Base-by-base conservation (phyloP, 1,140 invertebrate genomes). In the Venustaconcha ellipsiformis region DNA sequence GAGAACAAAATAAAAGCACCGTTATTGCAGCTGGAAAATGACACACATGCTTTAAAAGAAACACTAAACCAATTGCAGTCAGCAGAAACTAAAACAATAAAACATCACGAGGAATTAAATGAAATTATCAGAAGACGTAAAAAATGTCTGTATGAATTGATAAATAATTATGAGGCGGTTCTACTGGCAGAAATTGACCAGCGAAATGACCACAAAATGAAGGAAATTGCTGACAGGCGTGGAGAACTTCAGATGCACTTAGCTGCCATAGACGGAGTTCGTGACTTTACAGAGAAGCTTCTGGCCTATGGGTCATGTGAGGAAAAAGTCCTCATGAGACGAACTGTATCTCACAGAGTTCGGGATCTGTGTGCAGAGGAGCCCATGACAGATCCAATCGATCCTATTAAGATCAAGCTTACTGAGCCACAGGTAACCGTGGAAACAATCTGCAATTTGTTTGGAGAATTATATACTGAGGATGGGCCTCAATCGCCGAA, bases 401-500 rank as follows among this genome's bases (percentile, higher is more conserved):
- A 83, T 57, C 71, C 79, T 58, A 66, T 67, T 8, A 79, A 76
- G 26, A 64, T 83, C 14, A 77, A 58, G 15, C 77, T 87, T 6
- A 74, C 68, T 23, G 81, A 86, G 68, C 86, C 84, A n/a, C 76
- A 78, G 48, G 84, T 85, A 23, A 81, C 81, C 14, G 82, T 85
- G 57, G 84, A 85, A 70, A 82, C 79, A 18, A 82, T 87, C 20
- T 87, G 86, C 73, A 81, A 86, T 68, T 78, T 87, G 80, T 87
- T 86, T 80, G 86, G 86, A 12, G 83, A 85, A 71, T 75, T 84
- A 15, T 76, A 60, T 60, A 74, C 59, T 4, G 59, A 20, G 59
- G 72, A 67, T 67, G 2, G 37, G 55, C 20, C 11, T 63, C 68
- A 70, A 56, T 57, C 62, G 15, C 8, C 26, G 14, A 69, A 73